Evolutionary conservation across 2,113 vertebrate species (phyloP).

Genomic region (Prochilodus magdalenae): DNA sequence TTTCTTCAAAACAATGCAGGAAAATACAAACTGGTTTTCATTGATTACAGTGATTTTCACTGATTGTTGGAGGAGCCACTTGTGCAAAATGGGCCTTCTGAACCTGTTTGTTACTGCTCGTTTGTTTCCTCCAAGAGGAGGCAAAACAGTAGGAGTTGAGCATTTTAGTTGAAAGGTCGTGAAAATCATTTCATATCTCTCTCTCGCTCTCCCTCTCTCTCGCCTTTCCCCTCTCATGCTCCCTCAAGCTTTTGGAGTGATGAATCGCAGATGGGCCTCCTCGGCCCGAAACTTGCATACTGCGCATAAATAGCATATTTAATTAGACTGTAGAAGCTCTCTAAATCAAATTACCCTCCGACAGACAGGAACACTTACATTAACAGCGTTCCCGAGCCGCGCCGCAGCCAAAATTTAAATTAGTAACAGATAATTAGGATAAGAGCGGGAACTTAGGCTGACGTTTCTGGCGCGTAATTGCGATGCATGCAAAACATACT

Average conservation of each 20-base stretch:
- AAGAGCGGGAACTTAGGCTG: conserved; percentile 80
- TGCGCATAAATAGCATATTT: conserved; percentile 85
- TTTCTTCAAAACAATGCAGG: too few species aligned
- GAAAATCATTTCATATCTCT: conserved; percentile 33
- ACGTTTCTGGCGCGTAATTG: conserved; percentile 80
- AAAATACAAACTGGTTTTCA: too few species aligned
- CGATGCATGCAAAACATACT: conserved; percentile 79
- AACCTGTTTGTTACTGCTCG: neutral
- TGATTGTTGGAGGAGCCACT: too few species aligned
- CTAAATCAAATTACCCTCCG: conserved; percentile 89
- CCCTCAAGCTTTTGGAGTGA: conserved; percentile 65
- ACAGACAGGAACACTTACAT: conserved; percentile 87
- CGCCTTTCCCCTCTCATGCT: conserved; percentile 40
- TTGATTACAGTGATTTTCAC: too few species aligned
- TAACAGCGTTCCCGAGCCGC: conserved; percentile 83
- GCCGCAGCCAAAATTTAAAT: conserved; percentile 86
- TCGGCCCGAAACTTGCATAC: conserved; percentile 78
- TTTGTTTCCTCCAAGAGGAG: conserved; percentile 8
- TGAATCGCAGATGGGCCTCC: conserved; percentile 82
- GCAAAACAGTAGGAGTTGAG: conserved; percentile 13
- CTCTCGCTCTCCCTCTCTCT: conserved; percentile 9
- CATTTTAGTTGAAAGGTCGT: conserved; percentile 46
- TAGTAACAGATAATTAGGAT: conserved; percentile 89
- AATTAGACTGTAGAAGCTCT: conserved; percentile 83
- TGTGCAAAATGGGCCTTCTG: neutral